Evolutionary conservation across 2,113 vertebrate genomes (phyloP), one percentile per base, ranked within the genome.

Genomic region (Brienomyrus longianalis): DNA sequence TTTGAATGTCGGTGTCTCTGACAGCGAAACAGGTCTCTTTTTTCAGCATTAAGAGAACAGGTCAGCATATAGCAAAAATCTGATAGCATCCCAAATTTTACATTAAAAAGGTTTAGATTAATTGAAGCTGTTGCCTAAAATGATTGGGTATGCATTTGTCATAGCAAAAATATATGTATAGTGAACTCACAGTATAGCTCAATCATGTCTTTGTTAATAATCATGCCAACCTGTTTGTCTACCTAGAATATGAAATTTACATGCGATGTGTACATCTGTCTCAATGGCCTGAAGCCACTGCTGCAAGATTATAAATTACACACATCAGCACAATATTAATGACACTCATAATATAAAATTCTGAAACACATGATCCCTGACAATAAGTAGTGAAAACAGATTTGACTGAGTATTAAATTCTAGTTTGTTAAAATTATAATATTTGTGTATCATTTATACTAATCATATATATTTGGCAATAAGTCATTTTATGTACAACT

Each of bases 1-100:
- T 93, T 89, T 85, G 51, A 31, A 3, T 86, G 66, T 92, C 3
- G 35, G 3, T 48, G 88, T 83, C 1, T 39, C 90, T 90, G 47
- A 21, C 13, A 84, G 43, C 45, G 3, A n/a, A 70, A 59, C 21
- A 70, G 62, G n/a, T 31, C n/a, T 66, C 23, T 66, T 66, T 66
- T 9, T 66, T n/a, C n/a, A 62, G n/a, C 23, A 62, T 66, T 13
- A 66, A 66, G 62, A 10, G 11, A 70, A 70, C n/a, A 66, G n/a
- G 62, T 66, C 23, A 66, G 9, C n/a, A 66, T 70, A 13, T 70
- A 27, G 10, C n/a, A 70, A 70, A 70, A 31, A 70, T 31, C 27
- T 11, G 62, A 70, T 11, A 27, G 27, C 62, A 70, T 70, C 10
- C 62, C 10, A 70, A 70, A 70, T 70, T 70, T 27, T 27, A 1